A percentile compares a stretch with the other conserved stretches of the same genome.
These are phyloP conservation scores for Chromoteleia sp. DNA, from an alignment of 2,888 invertebrate genomes.

Conservation along the genomic window DNA sequence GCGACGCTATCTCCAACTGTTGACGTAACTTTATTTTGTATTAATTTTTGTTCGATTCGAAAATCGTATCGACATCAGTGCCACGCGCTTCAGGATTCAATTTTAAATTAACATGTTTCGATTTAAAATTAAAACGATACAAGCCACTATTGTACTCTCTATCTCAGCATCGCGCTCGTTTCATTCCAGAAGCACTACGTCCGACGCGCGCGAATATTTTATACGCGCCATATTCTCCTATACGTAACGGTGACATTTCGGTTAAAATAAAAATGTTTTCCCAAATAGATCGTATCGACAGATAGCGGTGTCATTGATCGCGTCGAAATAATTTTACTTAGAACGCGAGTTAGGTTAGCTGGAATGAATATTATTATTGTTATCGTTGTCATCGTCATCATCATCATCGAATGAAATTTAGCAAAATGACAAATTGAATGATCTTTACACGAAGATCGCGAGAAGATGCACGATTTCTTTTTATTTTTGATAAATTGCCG, in stretches of 20 bases:
- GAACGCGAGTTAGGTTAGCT: constrained; percentile 2
- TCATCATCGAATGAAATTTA: no score
- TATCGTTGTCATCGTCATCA: no score
- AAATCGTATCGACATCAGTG: neutral
- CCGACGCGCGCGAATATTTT: constrained; percentile 23
- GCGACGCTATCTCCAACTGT: no score
- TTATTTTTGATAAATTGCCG: neutral
- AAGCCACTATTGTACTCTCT: neutral
- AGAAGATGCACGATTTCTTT: no score
- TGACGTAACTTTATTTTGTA: no score
- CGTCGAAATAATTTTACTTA: neutral
- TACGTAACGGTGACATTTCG: constrained; percentile 21
- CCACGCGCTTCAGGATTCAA: neutral
- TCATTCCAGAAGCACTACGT: constrained; percentile 11
- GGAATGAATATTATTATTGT: constrained; percentile 8
- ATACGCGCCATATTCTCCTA: constrained; percentile 27
- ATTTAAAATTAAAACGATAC: constrained; percentile 15
- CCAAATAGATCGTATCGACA: neutral
- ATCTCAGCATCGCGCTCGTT: constrained; percentile 16
- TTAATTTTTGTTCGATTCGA: constrained; percentile 3
- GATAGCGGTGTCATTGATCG: neutral
- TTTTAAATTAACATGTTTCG: constrained; percentile 8
- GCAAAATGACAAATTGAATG: no score
- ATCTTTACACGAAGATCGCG: no score
- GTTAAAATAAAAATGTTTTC: neutral